Conservation (phyloP, 2,113 vertebrate species). For the Tetrax tetrax region DNA sequence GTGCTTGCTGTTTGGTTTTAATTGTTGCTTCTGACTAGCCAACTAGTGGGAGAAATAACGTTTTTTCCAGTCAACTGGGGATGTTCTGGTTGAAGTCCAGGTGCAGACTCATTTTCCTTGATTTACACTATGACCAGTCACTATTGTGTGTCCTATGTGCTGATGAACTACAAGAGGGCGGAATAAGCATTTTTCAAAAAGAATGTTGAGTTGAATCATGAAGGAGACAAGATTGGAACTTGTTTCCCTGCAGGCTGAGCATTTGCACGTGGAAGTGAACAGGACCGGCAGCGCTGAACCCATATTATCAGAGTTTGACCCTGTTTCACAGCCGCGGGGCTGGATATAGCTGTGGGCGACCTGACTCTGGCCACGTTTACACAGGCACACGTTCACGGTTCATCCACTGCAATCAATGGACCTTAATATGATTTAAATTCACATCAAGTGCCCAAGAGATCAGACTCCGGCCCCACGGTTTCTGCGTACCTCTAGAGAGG, state of each 20-base stretch:
- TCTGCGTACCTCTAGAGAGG: not conserved
- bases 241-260: not conserved
- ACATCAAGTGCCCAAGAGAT: not conserved
- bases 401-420: not conserved
- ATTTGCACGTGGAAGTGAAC: not conserved
- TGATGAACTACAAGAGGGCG: not conserved
- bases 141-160: not conserved
- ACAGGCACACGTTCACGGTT: not conserved
- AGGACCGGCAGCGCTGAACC: not conserved
- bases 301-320: not conserved
- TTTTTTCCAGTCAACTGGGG: not conserved
- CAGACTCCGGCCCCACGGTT: not conserved
- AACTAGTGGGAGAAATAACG: not conserved
- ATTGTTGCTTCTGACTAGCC: not conserved
- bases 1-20: not conserved
- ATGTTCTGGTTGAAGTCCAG: not conserved
- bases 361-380: not conserved
- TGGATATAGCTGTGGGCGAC: not conserved
- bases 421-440: not conserved
- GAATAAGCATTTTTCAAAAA: not conserved
- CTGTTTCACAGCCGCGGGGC: not conserved
- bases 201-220: not conserved
- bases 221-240: not conserved
- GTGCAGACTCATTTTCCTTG: not conserved
- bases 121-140: not conserved